phyloP scores from a whole-genome alignment of 2,113 vertebrate genomes.

The Ia io region DNA sequence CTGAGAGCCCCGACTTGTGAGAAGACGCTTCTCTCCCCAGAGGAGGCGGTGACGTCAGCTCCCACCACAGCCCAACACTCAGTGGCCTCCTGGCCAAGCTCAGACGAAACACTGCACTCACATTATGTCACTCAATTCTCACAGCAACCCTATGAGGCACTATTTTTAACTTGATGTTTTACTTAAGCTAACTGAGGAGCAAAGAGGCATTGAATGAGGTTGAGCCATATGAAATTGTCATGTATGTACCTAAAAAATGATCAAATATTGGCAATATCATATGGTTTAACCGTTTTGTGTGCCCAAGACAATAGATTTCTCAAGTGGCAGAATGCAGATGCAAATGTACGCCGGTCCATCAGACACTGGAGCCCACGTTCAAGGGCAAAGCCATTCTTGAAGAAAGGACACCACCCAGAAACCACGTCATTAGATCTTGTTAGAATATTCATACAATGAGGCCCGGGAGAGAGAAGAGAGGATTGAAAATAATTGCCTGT shows the following conservation, averaged over 20 bases:
- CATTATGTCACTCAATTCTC: background rate
- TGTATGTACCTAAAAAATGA: background rate
- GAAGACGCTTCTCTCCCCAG: background rate
- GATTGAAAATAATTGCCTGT: slow-evolving; percentile 37
- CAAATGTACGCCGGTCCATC: background rate
- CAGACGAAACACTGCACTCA: background rate
- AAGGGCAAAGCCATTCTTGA: slow-evolving; percentile 15
- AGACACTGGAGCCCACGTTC: slow-evolving; percentile 4
- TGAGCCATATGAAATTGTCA: background rate
- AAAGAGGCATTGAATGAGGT: background rate
- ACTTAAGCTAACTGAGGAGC: background rate
- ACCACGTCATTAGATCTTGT: background rate
- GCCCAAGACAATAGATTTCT: background rate
- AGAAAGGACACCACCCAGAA: background rate
- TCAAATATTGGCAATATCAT: background rate
- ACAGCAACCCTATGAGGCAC: background rate
- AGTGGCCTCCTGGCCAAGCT: background rate
- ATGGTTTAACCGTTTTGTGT: background rate
- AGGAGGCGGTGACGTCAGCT: rapidly evolving
- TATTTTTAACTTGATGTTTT: background rate
- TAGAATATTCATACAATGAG: slow-evolving; percentile 33
- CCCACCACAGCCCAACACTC: background rate
- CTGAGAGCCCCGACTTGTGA: background rate
- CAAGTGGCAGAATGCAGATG: background rate
- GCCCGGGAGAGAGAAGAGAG: background rate